phyloP scores from a whole-genome alignment of 2,113 vertebrate species.

The Pelmatolapia mariae region DNA sequence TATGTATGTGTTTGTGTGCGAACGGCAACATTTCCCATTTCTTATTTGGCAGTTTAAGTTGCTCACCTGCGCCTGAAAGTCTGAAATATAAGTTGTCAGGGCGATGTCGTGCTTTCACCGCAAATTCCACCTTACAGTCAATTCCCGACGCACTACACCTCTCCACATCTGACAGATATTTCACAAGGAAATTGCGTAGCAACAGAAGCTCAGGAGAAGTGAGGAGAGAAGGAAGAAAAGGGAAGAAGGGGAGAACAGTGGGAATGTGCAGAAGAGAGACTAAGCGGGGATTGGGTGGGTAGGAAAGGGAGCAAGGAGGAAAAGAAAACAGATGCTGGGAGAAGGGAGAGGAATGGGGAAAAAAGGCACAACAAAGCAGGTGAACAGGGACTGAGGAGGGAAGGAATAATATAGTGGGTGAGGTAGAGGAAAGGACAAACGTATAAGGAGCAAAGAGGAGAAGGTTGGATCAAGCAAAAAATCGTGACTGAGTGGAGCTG shows the following conservation, averaged over 20 bases:
- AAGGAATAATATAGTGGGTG: not conserved
- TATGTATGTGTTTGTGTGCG: not conserved
- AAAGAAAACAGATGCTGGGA: not conserved
- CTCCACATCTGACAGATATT: not conserved
- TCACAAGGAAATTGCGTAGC: not conserved
- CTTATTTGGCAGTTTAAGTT: conserved; percentile 7
- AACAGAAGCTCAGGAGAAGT: not conserved
- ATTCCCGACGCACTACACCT: conserved; percentile 1
- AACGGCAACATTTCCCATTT: not conserved
- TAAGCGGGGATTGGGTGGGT: not conserved
- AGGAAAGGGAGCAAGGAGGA: not conserved
- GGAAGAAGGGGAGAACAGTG: not conserved
- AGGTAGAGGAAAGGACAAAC: not conserved
- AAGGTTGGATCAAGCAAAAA: not conserved
- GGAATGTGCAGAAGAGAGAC: not conserved
- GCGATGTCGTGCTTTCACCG: not conserved
- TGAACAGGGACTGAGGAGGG: not conserved
- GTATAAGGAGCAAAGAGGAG: not conserved
- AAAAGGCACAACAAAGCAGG: not conserved
- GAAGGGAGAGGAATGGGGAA: not conserved
- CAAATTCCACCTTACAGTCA: not conserved
- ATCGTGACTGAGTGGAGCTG: not conserved
- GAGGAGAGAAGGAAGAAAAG: not conserved
- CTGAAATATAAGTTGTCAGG: conserved; percentile 28
- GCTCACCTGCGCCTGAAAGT: conserved; percentile 15